These are phyloP conservation scores for Prolemur simus DNA, from an alignment of 2,113 vertebrate species.

Conservation along the genomic window DNA sequence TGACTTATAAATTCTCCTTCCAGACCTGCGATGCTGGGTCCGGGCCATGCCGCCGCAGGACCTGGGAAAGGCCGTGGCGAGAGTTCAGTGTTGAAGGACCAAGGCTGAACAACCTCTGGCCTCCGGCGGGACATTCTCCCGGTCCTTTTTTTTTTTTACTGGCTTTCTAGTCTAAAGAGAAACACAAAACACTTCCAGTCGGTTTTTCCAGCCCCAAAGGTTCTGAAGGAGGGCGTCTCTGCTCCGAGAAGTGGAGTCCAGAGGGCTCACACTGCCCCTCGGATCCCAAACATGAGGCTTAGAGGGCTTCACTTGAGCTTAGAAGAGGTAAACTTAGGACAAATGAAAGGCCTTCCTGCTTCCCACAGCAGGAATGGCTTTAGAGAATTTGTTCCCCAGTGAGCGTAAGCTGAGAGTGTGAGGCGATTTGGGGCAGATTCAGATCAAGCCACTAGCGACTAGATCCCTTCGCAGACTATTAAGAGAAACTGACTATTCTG, in stretches of 20 bases:
- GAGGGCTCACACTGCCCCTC: not conserved
- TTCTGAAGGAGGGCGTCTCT: not conserved
- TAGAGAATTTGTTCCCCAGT: constrained; percentile 66
- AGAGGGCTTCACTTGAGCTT: constrained; percentile 7
- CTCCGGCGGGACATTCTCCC: not conserved
- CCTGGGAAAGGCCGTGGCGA: not conserved
- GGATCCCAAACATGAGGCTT: not conserved
- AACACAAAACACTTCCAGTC: not conserved
- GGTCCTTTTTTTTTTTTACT: not conserved
- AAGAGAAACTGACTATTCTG: constrained; percentile 72
- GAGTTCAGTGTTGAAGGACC: not conserved
- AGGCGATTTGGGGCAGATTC: constrained; percentile 66
- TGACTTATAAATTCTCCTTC: constrained; percentile 10
- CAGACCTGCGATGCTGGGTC: not conserved
- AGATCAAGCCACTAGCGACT: constrained; percentile 62
- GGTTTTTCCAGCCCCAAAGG: not conserved
- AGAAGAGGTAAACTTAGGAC: constrained; percentile 68
- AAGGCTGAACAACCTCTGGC: not conserved
- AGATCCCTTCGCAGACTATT: constrained; percentile 70
- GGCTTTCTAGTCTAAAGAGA: constrained; percentile 15
- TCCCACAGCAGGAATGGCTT: constrained; percentile 67
- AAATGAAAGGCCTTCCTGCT: constrained; percentile 70
- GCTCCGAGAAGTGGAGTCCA: not conserved
- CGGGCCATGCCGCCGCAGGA: not conserved
- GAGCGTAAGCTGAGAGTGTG: constrained; percentile 56